These are phyloP conservation scores for Eupithecia exiguata DNA, from an alignment of 2,888 invertebrate species.

Conservation along the genomic window DNA sequence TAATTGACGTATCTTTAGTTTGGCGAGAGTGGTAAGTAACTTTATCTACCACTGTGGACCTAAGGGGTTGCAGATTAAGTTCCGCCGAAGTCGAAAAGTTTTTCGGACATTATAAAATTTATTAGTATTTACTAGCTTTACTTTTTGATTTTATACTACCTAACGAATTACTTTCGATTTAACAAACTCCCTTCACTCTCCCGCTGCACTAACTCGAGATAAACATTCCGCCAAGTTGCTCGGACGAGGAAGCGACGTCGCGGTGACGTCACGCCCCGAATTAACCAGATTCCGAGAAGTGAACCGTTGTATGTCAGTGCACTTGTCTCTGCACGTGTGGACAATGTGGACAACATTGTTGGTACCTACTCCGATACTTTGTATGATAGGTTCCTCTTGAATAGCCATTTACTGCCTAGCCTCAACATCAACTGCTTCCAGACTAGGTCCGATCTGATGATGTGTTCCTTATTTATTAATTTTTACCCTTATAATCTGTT, in stretches of 20 bases:
- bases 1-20: too few species aligned
- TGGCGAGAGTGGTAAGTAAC: too few species aligned
- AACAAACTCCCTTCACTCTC: constrained; percentile 7
- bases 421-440: not conserved
- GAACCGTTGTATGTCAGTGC: constrained; percentile 73
- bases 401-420: not conserved
- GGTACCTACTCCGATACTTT: constrained; percentile 32
- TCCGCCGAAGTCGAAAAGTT: too few species aligned
- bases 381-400: not conserved
- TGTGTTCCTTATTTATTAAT: too few species aligned
- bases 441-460: too few species aligned
- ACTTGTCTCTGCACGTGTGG: constrained; percentile 76
- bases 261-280: constrained; percentile 76
- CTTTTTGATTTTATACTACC: not conserved
- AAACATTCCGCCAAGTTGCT: constrained; percentile 35
- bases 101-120: too few species aligned
- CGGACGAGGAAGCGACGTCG: constrained; percentile 65
- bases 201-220: constrained; percentile 6
- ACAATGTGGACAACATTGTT: constrained; percentile 50
- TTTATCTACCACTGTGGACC: too few species aligned
- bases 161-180: not conserved
- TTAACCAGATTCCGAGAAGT: constrained; percentile 79
- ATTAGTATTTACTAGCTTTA: too few species aligned
- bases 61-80: too few species aligned
- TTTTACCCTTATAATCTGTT: too few species aligned